Evolutionary conservation across 1,140 invertebrate genomes (phyloP).

Genomic region (Meloidogyne hapla): DNA sequence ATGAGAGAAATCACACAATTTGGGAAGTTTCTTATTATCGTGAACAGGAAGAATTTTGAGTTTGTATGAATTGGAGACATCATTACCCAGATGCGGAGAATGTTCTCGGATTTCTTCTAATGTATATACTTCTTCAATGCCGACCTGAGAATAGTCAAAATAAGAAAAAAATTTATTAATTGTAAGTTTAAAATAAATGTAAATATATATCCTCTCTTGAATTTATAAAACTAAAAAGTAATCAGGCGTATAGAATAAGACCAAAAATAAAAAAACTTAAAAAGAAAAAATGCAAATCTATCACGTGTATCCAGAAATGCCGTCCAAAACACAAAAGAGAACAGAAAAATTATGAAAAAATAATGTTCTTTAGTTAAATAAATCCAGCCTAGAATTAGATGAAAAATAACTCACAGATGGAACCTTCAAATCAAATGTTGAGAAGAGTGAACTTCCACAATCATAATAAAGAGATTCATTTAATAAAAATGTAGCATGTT

Average conservation of each 20-base stretch:
- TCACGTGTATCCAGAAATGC: no score
- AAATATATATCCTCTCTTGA: no score
- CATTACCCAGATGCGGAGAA: neutral
- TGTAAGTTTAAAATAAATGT: neutral
- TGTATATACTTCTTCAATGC: neutral
- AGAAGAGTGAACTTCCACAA: constrained; percentile 6
- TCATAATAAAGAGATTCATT: constrained; percentile 26
- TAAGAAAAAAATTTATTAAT: neutral
- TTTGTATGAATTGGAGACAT: neutral
- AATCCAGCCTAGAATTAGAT: no score
- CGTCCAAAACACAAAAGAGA: no score
- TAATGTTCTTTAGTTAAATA: no score
- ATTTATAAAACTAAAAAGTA: neutral
- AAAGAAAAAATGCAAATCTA: no score
- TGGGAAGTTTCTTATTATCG: neutral
- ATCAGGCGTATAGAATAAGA: no score
- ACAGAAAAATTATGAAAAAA: no score
- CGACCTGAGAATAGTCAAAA: neutral
- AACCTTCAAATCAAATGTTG: neutral
- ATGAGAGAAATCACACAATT: constrained; percentile 10
- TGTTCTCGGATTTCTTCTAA: constrained; percentile 1
- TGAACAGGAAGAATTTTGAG: constrained; percentile 9
- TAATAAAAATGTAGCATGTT: neutral
- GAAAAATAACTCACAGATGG: neutral
- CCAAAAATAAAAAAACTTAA: no score